A percentile compares a stretch with the other conserved stretches of the same genome.
These are phyloP conservation scores for Lophotis ruficrista DNA, from an alignment of 2,113 vertebrate species.

Conservation along the genomic window DNA sequence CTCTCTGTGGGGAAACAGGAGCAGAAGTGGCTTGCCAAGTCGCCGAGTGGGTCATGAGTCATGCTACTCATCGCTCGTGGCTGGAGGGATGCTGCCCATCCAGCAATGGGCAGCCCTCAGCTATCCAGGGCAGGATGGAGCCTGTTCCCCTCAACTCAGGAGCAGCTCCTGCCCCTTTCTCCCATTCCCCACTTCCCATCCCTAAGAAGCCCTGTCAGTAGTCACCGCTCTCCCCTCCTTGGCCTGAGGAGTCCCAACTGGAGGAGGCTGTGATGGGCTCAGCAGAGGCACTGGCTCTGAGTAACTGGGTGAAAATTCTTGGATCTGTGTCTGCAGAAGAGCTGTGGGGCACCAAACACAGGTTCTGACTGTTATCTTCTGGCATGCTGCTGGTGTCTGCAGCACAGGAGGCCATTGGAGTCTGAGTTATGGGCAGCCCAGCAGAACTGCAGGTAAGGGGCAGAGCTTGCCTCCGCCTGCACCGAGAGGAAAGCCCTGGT, in stretches of 20 bases:
- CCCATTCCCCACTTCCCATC: background rate
- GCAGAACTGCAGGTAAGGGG: background rate
- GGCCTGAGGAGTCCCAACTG: background rate
- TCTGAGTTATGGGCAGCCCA: background rate
- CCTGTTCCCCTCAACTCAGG: background rate
- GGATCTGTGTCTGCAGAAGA: background rate
- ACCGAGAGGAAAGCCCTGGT: fast-evolving
- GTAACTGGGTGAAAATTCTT: background rate
- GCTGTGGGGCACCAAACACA: background rate
- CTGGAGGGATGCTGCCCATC: background rate
- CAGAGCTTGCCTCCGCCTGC: background rate
- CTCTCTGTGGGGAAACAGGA: background rate
- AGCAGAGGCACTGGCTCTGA: background rate
- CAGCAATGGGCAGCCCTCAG: background rate
- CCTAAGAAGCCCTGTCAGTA: background rate
- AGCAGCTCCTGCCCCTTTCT: background rate
- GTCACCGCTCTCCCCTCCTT: background rate
- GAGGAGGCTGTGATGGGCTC: background rate
- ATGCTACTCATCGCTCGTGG: background rate
- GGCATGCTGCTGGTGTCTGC: fast-evolving
- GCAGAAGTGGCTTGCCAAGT: background rate
- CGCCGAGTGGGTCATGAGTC: background rate
- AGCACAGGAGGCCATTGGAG: background rate
- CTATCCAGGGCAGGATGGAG: background rate
- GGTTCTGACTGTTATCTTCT: background rate